Conservation (phyloP, 2,113 vertebrate genomes). For the Oncorhynchus nerka region DNA sequence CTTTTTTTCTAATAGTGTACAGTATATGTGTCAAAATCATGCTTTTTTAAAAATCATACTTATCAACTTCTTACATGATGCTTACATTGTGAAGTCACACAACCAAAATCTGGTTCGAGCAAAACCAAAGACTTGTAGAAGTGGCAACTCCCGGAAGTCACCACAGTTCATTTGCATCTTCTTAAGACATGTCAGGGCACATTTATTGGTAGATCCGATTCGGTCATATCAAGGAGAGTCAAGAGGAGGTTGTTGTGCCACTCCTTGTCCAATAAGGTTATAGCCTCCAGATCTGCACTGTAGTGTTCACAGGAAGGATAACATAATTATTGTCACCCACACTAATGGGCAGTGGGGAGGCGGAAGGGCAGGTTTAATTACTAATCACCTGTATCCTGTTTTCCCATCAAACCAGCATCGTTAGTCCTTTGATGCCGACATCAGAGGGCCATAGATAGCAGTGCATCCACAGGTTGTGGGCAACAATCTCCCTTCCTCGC, state of each 20-base stretch:
- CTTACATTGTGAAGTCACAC: no score
- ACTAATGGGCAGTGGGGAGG: neutral
- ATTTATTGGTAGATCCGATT: neutral
- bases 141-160: neutral
- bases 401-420: neutral
- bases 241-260: neutral
- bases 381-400: constrained; percentile 8
- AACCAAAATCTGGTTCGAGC: no score
- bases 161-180: neutral
- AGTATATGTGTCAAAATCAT: no score
- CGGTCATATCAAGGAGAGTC: neutral
- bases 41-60: no score
- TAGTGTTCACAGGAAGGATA: neutral
- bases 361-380: constrained; percentile 2
- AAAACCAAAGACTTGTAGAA: no score
- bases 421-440: neutral
- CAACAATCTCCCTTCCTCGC: constrained; percentile 1
- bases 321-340: neutral
- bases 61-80: no score
- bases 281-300: neutral
- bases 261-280: neutral
- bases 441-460: neutral
- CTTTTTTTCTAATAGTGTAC: no score
- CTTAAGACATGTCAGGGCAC: neutral
- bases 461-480: neutral